A percentile compares a stretch with the other conserved stretches of the same genome.
Conservation (phyloP, 2,113 vertebrate species). For the Sminthopsis crassicaudata region DNA sequence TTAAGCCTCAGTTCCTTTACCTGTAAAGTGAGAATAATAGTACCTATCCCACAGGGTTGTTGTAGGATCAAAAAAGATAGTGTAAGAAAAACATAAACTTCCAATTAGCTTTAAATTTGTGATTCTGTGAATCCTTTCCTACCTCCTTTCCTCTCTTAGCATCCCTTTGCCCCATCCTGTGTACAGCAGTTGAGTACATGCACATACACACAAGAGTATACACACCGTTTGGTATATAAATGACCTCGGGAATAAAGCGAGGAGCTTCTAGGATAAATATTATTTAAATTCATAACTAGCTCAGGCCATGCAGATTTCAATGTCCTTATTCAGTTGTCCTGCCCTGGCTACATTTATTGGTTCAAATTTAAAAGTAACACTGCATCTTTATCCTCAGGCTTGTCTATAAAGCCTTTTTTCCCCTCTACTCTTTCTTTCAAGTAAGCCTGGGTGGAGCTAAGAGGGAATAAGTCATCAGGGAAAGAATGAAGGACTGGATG, state of each 20-base stretch:
- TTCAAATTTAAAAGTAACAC: neutral
- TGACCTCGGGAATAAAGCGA: neutral
- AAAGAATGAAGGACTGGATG: neutral
- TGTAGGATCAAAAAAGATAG: neutral
- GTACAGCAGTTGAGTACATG: too few species aligned
- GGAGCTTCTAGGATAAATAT: neutral
- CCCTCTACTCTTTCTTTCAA: neutral
- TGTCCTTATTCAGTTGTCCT: rapidly evolving
- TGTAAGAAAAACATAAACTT: neutral
- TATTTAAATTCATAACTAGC: too few species aligned
- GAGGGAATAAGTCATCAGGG: neutral
- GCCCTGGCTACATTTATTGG: neutral
- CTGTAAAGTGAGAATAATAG: neutral
- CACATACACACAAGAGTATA: neutral
- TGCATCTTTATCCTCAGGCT: rapidly evolving
- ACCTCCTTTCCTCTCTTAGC: neutral
- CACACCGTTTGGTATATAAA: neutral
- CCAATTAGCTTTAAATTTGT: neutral
- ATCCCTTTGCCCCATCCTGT: neutral
- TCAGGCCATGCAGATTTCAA: rapidly evolving
- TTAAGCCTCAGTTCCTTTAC: neutral
- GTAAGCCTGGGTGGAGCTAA: neutral
- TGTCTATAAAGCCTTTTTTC: too few species aligned
- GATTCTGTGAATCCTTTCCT: neutral
- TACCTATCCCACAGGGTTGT: neutral